phyloP scores from a whole-genome alignment of 1,140 invertebrate species.

The Drosophila grimshawi region DNA sequence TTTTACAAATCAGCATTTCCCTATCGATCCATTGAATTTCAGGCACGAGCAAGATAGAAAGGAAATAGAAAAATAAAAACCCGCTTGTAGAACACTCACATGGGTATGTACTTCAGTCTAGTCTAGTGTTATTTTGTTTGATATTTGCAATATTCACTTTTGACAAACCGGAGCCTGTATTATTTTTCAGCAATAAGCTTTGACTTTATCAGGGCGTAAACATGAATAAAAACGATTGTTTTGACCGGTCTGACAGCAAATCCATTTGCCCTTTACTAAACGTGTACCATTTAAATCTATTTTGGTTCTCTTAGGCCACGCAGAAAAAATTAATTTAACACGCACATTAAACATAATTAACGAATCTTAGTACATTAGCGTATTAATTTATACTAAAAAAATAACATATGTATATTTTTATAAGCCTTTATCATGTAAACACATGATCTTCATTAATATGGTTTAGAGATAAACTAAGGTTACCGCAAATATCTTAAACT shows the following conservation, averaged over 20 bases:
- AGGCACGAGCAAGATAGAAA: not conserved
- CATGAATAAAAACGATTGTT: conserved; percentile 63
- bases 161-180: not conserved
- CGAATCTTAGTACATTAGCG: conserved; percentile 7
- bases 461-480: no score
- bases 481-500: no score
- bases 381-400: not conserved
- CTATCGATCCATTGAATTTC: conserved; percentile 45
- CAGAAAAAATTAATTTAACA: conserved; percentile 37
- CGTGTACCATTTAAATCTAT: conserved; percentile 50
- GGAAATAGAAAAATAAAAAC: not conserved
- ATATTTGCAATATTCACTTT: not conserved
- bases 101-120: no score
- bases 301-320: conserved; percentile 25
- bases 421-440: no score
- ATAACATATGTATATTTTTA: no score
- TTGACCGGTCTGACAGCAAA: conserved; percentile 64
- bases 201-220: no score
- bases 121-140: no score
- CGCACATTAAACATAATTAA: conserved; percentile 40
- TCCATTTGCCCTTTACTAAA: conserved; percentile 60
- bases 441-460: no score
- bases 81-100: conserved; percentile 21
- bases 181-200: conserved; percentile 38
- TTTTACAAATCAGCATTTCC: conserved; percentile 57